Conservation (phyloP, 2,888 invertebrate genomes). For the Macaria notata region DNA sequence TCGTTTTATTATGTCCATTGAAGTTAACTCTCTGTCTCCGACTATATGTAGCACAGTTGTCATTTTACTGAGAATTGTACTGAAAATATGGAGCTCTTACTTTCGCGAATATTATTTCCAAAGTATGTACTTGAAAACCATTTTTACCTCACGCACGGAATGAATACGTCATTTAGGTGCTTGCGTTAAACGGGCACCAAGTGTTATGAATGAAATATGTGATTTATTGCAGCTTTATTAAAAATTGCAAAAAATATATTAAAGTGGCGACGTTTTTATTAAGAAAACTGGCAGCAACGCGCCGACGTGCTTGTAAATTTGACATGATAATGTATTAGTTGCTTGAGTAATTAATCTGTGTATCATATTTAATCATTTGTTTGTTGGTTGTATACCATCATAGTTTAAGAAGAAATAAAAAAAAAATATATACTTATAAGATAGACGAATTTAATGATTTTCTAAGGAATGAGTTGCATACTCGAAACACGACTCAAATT, state of each 20-base stretch:
- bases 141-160: constrained; percentile 31
- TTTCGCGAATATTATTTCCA: constrained; percentile 46
- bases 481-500: constrained; percentile 76
- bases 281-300: too few relatives aligned
- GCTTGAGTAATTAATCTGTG: too few relatives aligned
- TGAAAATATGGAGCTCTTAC: constrained; percentile 52
- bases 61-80: constrained; percentile 51
- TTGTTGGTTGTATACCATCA: too few relatives aligned
- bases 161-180: not conserved
- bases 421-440: constrained; percentile 8
- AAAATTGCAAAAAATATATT: not conserved
- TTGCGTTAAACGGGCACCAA: not conserved
- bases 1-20: not conserved
- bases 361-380: too few relatives aligned
- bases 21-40: constrained; percentile 1
- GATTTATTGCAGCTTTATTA: not conserved
- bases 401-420: too few relatives aligned
- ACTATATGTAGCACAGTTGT: constrained; percentile 50
- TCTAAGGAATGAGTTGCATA: constrained; percentile 51
- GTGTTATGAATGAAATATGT: not conserved
- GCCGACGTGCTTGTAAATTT: too few relatives aligned
- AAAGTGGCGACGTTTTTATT: too few relatives aligned
- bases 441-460: constrained; percentile 50
- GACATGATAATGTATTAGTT: too few relatives aligned
- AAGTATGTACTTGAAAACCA: constrained; percentile 29